Conservation (phyloP, 2,888 invertebrate species). For the Sphaeridia pumilis region DNA sequence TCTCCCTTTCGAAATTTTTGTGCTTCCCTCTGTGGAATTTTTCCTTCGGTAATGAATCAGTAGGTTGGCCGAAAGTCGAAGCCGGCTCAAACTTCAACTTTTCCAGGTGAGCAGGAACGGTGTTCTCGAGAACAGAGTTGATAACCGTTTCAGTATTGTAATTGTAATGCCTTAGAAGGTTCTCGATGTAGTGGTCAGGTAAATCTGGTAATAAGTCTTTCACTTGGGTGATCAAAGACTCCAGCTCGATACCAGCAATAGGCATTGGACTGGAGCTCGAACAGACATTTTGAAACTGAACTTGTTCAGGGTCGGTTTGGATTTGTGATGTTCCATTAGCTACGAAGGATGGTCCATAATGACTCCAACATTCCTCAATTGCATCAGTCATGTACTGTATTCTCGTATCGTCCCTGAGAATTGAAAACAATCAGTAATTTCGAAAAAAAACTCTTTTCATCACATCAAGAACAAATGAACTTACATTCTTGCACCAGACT, state of each 20-base stretch:
- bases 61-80: background rate
- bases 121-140: constrained; percentile 68
- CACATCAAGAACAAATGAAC: too few species aligned
- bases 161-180: constrained; percentile 57
- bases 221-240: constrained; percentile 50
- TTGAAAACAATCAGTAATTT: constrained; percentile 2
- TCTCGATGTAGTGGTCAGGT: constrained; percentile 58
- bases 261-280: too few species aligned
- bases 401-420: constrained; percentile 39
- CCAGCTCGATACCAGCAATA: constrained; percentile 41
- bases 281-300: too few species aligned
- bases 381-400: constrained; percentile 40
- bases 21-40: constrained; percentile 25
- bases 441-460: too few species aligned
- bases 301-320: too few species aligned
- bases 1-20: constrained; percentile 5
- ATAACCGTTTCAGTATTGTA: constrained; percentile 65
- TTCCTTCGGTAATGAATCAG: constrained; percentile 14
- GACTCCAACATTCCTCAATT: constrained; percentile 36
- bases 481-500: constrained; percentile 57
- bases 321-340: too few species aligned
- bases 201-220: constrained; percentile 68
- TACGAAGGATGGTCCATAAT: too few species aligned
- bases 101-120: constrained; percentile 44
- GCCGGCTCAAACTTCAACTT: constrained; percentile 6